A percentile compares a stretch with the other conserved stretches of the same genome.
These are phyloP conservation scores for Petromus typicus DNA, from an alignment of 2,113 vertebrate species.

Conservation along the genomic window DNA sequence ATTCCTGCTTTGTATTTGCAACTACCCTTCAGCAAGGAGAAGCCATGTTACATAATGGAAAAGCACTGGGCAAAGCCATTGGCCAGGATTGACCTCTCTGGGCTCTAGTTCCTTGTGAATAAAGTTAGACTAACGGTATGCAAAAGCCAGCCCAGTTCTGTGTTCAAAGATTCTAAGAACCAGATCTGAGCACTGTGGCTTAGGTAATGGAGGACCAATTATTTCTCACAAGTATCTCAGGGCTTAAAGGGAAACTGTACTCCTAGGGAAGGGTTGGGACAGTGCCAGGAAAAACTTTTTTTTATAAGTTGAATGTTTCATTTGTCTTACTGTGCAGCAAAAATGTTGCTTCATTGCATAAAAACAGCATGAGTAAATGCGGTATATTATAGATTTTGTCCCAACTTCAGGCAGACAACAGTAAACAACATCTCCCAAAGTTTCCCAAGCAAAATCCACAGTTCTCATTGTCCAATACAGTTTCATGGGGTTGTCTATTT, in stretches of 20 bases:
- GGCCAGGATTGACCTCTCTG: neutral
- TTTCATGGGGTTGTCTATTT: neutral
- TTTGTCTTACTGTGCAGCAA: neutral
- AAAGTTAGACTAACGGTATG: neutral
- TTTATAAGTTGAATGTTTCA: neutral
- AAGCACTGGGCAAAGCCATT: neutral
- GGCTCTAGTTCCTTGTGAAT: neutral
- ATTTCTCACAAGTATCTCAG: neutral
- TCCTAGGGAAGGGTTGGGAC: neutral
- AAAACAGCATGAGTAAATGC: neutral
- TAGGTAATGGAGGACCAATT: neutral
- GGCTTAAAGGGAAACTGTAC: neutral
- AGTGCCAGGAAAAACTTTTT: no score
- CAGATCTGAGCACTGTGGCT: neutral
- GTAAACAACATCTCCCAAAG: neutral
- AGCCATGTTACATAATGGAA: neutral
- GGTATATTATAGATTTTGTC: neutral
- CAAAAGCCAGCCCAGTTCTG: neutral
- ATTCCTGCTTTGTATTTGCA: neutral
- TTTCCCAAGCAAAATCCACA: neutral
- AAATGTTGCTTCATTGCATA: neutral
- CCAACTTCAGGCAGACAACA: neutral
- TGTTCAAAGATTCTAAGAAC: neutral
- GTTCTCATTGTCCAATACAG: neutral
- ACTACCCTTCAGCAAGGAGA: constrained; percentile 5